Percentiles rank a stretch among this genome's conserved stretches.
Conservation (phyloP, 2,113 vertebrate species). For the Eudyptes chrysolophus region DNA sequence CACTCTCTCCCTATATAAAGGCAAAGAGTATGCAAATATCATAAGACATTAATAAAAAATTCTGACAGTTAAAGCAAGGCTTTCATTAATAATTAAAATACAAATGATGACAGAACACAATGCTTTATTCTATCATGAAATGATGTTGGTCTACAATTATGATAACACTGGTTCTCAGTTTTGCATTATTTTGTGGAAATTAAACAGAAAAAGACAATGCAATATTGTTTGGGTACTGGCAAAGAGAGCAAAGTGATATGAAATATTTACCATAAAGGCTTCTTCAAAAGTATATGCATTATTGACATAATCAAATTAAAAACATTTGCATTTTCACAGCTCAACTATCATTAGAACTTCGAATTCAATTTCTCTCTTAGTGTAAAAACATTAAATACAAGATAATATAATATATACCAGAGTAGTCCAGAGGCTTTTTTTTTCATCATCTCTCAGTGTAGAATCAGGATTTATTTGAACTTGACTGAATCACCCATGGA, state of each 20-base stretch:
- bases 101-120: slow-evolving; percentile 59
- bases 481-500: slow-evolving; percentile 33
- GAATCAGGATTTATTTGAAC: slow-evolving; percentile 62
- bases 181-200: slow-evolving; percentile 35
- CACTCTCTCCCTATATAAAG: background rate
- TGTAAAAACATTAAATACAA: background rate
- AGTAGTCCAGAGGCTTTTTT: slow-evolving; percentile 9
- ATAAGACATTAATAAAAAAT: slow-evolving; percentile 57
- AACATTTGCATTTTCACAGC: background rate
- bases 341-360: background rate
- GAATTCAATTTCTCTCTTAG: background rate
- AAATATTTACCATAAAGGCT: slow-evolving; percentile 14
- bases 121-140: slow-evolving; percentile 42
- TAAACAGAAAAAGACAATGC: slow-evolving; percentile 20
- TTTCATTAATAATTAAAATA: slow-evolving; percentile 69
- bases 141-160: slow-evolving; percentile 42
- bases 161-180: background rate
- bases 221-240: background rate
- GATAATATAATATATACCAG: background rate
- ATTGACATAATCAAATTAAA: background rate
- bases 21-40: slow-evolving; percentile 35
- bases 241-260: background rate
- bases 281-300: background rate
- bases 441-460: background rate
- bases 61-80: slow-evolving; percentile 59